Base-by-base conservation (phyloP, 2,113 vertebrate species). In the Crotalus helleri region DNA sequence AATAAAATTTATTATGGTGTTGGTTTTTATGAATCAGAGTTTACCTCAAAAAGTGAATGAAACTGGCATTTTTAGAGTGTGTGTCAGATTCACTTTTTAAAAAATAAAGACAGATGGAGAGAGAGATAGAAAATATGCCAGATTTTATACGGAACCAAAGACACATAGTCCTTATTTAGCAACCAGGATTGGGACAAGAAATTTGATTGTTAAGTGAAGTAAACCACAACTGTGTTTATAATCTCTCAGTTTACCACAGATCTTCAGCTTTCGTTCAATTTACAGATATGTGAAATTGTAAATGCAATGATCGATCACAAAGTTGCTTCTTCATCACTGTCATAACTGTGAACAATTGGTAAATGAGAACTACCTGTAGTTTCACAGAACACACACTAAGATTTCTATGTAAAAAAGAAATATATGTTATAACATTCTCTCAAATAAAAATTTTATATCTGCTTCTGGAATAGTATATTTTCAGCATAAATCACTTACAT, bases 1-100 rank as follows among this genome's bases (percentile, higher is more conserved):
- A 26, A 90, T 93, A 97, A 93, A 95, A 93, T 12, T 92, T 81
- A 39, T 44, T 39, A 81, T 44, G 33, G 33, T 44, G 7, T 44
- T 81, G 21, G n/a, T 9, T 81, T 81, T 81, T 81, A 33, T 39
- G 17, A 81, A 81, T 17, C 33, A 81, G 33, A 81, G 15, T 81
- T 81, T 88, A 91, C 46, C 26, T 94, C 39, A 88, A 90, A 87
- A 95, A 3, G 61, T 88, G 0, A 4, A 51, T 54, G 88, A 92
- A 21, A 88, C 15, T 54, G 87, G 51, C 1, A 26, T 55, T 53
- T 88, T 54, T 54, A 88, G 29, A 1, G 87, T 21, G 49, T 17
- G 51, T 49, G 23, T 49, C 49, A 29, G 1, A 51, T 26, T 51
- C 85, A 51, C 4, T 49, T 53, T 53, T 29, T 2, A 3, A 51